Evolutionary conservation across 2,797 vertebrate genomes (phyloP).

Genomic region (Pogoniulus pusillus): DNA sequence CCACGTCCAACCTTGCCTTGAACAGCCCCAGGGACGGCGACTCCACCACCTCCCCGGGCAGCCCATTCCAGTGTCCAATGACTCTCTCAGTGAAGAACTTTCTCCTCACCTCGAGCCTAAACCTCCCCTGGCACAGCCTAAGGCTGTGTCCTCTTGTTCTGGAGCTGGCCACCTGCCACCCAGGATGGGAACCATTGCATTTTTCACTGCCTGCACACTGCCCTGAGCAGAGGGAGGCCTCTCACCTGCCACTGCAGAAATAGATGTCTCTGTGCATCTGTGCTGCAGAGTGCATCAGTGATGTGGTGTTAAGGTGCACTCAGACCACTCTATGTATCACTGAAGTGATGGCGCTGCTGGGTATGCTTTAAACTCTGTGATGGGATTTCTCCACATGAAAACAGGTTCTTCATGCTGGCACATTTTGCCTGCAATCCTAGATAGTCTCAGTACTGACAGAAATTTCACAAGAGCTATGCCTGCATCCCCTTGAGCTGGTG

Average conservation of each 20-base stretch:
- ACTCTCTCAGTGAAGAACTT: no score
- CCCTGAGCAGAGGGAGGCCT: neutral
- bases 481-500: neutral
- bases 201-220: neutral
- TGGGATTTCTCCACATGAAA: neutral
- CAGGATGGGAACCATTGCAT: rapidly evolving
- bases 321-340: rapidly evolving
- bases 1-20: no score
- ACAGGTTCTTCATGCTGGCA: neutral
- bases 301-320: rapidly evolving
- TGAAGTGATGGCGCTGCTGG: neutral
- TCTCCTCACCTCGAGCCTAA: no score
- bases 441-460: neutral
- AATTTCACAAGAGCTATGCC: neutral
- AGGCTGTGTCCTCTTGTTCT: no score
- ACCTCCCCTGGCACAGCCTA: no score
- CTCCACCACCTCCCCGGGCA: no score
- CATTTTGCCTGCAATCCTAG: neutral
- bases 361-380: rapidly evolving
- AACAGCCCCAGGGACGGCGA: no score
- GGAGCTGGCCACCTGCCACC: no score
- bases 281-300: rapidly evolving
- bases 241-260: neutral
- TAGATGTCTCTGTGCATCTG: neutral
- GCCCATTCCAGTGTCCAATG: no score